These are phyloP conservation scores for Aphaenogaster rudis DNA, from an alignment of 1,140 invertebrate genomes.

Conservation along the genomic window DNA sequence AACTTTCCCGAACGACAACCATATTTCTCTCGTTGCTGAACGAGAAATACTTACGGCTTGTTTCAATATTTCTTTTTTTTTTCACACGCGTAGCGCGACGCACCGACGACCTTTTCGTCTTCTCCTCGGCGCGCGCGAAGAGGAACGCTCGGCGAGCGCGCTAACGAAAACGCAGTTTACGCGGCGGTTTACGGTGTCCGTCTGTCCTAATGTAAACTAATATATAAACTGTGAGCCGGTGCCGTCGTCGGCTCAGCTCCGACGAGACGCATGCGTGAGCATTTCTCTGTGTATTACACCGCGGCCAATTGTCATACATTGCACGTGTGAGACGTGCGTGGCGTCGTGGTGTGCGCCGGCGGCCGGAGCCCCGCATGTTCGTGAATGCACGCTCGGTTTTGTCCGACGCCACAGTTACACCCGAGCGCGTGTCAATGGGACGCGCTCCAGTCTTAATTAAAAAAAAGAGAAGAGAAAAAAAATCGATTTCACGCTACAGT, in stretches of 20 bases:
- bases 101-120: neutral
- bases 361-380: neutral
- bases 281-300: slow-evolving; percentile 52
- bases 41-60: slow-evolving; percentile 23
- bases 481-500: slow-evolving; percentile 34
- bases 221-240: slow-evolving; percentile 58
- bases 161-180: slow-evolving; percentile 36
- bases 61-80: neutral
- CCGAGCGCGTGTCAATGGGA: slow-evolving; percentile 30
- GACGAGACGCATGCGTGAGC: slow-evolving; percentile 58
- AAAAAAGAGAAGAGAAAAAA: slow-evolving; percentile 38
- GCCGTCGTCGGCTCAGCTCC: slow-evolving; percentile 47
- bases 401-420: neutral
- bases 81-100: slow-evolving; percentile 7
- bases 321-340: slow-evolving; percentile 24
- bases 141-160: neutral
- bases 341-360: slow-evolving; percentile 10
- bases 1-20: neutral
- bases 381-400: slow-evolving; percentile 49
- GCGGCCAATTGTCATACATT: slow-evolving; percentile 54
- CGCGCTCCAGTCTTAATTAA: slow-evolving; percentile 51
- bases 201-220: slow-evolving; percentile 63
- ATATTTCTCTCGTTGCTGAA: neutral
- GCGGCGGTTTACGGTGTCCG: slow-evolving; percentile 29
- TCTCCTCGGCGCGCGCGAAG: neutral